phyloP scores from a whole-genome alignment of 2,888 invertebrate genomes.

The Peribatodes rhomboidaria region DNA sequence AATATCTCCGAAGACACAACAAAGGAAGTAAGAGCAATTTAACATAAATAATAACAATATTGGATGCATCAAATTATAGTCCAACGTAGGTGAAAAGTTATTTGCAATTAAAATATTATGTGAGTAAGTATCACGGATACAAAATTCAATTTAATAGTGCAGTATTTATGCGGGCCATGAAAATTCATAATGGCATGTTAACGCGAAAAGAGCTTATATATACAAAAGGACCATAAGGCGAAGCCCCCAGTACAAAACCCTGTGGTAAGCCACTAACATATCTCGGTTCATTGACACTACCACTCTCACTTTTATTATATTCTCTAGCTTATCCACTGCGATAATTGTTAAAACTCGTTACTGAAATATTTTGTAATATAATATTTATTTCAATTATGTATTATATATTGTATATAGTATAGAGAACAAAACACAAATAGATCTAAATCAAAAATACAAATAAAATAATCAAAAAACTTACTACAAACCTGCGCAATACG shows the following conservation, averaged over 20 bases:
- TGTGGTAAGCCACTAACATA: constrained; percentile 70
- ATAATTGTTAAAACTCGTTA: constrained; percentile 31
- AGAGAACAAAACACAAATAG: too few relatives aligned
- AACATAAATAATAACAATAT: constrained; percentile 7
- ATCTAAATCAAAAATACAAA: too few relatives aligned
- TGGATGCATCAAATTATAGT: constrained; percentile 16
- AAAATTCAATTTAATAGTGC: constrained; percentile 33
- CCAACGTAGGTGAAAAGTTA: constrained; percentile 5
- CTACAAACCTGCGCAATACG: constrained; percentile 18
- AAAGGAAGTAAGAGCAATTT: background rate
- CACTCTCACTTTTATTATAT: constrained; percentile 62
- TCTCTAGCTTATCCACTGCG: constrained; percentile 41
- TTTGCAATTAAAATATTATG: constrained; percentile 21
- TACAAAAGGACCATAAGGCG: constrained; percentile 53
- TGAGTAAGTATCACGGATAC: background rate
- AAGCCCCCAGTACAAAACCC: constrained; percentile 57
- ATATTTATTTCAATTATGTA: too few relatives aligned
- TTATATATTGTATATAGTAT: too few relatives aligned
- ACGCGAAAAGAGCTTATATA: constrained; percentile 53
- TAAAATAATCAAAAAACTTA: constrained; percentile 22
- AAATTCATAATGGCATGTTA: constrained; percentile 53
- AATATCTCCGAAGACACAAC: background rate
- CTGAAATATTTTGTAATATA: background rate
- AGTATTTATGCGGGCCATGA: constrained; percentile 41
- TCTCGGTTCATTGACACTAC: constrained; percentile 64